Base-by-base conservation (phyloP, 2,888 invertebrate genomes). In the Dicyrtomina minuta region DNA sequence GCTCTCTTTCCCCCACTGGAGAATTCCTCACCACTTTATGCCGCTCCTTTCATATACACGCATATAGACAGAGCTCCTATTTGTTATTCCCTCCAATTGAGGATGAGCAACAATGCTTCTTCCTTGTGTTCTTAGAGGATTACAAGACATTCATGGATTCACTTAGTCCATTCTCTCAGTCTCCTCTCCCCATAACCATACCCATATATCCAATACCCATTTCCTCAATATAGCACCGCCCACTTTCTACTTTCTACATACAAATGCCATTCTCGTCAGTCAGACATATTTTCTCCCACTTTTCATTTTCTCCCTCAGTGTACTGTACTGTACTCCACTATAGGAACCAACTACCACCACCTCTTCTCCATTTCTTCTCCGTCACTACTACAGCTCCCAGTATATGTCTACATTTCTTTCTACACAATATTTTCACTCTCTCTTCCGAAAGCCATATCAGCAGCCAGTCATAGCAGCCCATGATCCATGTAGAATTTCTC, bases 11-110 rank as follows among this genome's bases (percentile, higher is more conserved):
- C 58, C 59, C 53, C 69, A 65, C 65, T 59, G 24, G 70, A 70
- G 70, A 70, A 67, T 61, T 61, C 67, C 53, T 59, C 44, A 66
- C 59, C 66, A 66, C 56, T 66, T 66, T 39, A 56, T 33, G 46
- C 44, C 24, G 49, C 59, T n/a, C n/a, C n/a, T 55, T 55, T 65
- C n/a, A 22, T 33, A 60, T 41, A 41, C 39, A 65, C 55, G 41
- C 70, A 64, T 60, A 22, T 6, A 51, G 2, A 59, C 43, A 61
- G 65, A 73, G 70, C 72, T 73, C 72, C 71, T 68, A 66, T 68
- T 69, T 71, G 74, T 72, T 71, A 76, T 74, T 74, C 72, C 65
- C 66, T 74, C 72, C 72, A 70, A 72, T 73, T n/a, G n/a, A n/a
- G n/a, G n/a, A 68, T 70, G 66, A 62, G 61, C 46, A 51, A 26